Base-by-base conservation (phyloP, 2,113 vertebrate species). In the Lycocorax pyrrhopterus region DNA sequence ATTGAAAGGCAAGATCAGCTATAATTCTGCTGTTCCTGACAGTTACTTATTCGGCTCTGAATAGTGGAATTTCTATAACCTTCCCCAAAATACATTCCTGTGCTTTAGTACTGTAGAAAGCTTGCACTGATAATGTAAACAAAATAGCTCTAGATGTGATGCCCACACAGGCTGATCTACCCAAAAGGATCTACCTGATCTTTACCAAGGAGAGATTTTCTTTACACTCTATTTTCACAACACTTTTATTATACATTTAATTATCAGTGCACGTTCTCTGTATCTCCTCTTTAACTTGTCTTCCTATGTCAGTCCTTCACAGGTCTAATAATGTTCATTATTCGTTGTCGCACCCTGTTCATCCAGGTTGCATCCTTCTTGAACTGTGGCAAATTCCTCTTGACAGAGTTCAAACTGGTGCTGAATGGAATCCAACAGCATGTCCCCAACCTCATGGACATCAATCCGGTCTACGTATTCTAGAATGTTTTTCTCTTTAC, bases 401-500 rank as follows among this genome's bases (percentile, higher is more conserved):
- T 71, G 68, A 26, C 43, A 51, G 21, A 71, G 30, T 18, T 74
- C 59, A n/a, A 20, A 27, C 17, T 17, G 74, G 30, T 51, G 51
- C 51, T 81, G 51, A 74, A 41, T 13, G 80, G n/a, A 69, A 37
- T 37, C 47, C 66, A 86, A n/a, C 20, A 71, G 7, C 4, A 1
- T 2, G 4, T 77, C 21, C n/a, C 6, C 10, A 52, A 19, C 16
- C 35, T 75, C 17, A 43, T 4, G n/a, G 68, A 58, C n/a, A 84
- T 71, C 53, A 77, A 27, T 41, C 35, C 0, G 0, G 2, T 25
- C 63, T 55, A 12, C 0, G 0, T 41, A 52, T 47, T 87, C 16
- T 15, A 84, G 47, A 55, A 72, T 13, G 7, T 35, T 10, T 72
- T 96, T 72, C 25, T 25, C 44, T 79, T 92, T 68, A 55, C 47